Base-by-base conservation (phyloP, 2,888 invertebrate species). In the Apamea crenata region DNA sequence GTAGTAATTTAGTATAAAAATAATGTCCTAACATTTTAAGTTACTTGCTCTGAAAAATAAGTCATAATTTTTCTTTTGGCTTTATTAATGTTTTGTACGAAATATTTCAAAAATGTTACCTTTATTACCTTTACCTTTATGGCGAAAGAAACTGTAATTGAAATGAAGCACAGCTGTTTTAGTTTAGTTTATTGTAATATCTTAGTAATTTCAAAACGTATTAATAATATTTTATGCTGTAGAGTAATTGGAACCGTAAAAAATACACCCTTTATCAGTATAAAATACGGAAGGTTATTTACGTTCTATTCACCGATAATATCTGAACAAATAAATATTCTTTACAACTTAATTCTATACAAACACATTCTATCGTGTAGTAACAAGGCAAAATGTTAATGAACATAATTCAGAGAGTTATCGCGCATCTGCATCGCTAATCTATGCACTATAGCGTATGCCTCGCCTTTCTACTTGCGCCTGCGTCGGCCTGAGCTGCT, bases 391-490 rank as follows among this genome's bases (percentile, higher is more conserved):
- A 83, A 87, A 87, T 85, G 73, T 78, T 87, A 87, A 86, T 86
- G 81, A 87, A 81, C 84, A 87, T 84, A 81, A 87, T 87, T 87
- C 74, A 86, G 84, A 84, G 73, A 84, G 77, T 61, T 86, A 87
- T 86, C 86, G 36, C 86, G 76, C 76, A 79, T 90, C 82, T 91
- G 81, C 88, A 87, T 85, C 82, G 74, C 65, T 89, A 83, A 87
- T 92, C 92, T 93, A 89, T 93, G 92, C 61, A 82, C 76, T 87
- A 83, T 79, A 82, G 87, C 87, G 91, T 93, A 91, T 92, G 92
- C 92, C 88, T 89, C 87, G 90, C 91, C 90, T 91, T 90, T 92
- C 91, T 90, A 90, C 90, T 82, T 92, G 93, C 93, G 93, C 93
- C 89, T 87, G 92, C 87, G 90, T 87, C 84, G 91, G 93, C 91